Percentiles rank a stretch among this genome's conserved stretches.
Conservation (phyloP, 2,797 vertebrate genomes). For the Catostomus latipinnis region DNA sequence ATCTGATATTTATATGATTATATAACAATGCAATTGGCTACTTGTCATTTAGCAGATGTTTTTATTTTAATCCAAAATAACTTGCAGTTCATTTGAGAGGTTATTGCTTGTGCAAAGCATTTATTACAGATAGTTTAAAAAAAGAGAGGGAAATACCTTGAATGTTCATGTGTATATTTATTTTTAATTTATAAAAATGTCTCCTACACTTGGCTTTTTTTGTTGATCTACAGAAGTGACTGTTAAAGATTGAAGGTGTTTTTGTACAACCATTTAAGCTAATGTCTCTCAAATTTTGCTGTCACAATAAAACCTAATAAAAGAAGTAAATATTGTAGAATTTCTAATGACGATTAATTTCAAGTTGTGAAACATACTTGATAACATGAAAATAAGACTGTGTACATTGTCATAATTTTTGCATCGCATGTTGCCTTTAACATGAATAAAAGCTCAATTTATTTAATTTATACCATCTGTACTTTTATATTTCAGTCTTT, state of each 20-base stretch:
- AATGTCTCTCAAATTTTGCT: neutral
- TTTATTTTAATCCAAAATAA: neutral
- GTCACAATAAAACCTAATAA: neutral
- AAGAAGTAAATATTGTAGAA: slow-evolving; percentile 42
- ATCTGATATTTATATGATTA: neutral
- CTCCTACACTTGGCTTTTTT: neutral
- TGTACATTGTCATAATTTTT: slow-evolving; percentile 15
- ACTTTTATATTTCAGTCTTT: neutral
- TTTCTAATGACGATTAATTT: slow-evolving; percentile 56
- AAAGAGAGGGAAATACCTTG: too few species aligned
- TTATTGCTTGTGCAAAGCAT: neutral
- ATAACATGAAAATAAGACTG: slow-evolving; percentile 33
- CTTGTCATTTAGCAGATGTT: neutral
- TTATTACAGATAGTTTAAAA: too few species aligned
- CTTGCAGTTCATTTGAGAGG: neutral
- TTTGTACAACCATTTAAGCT: neutral
- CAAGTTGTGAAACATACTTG: slow-evolving; percentile 50
- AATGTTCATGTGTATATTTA: too few species aligned
- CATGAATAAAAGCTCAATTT: slow-evolving; percentile 73
- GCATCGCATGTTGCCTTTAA: slow-evolving; percentile 76
- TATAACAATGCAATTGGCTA: slow-evolving; percentile 12
- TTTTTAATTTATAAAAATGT: neutral
- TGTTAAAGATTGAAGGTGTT: neutral
- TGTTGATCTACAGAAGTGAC: too few species aligned
- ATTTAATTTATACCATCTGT: slow-evolving; percentile 38